Evolutionary conservation across 2,888 invertebrate genomes (phyloP), one percentile per base, ranked within the genome.

Genomic region (Oxystoma pomonae): DNA sequence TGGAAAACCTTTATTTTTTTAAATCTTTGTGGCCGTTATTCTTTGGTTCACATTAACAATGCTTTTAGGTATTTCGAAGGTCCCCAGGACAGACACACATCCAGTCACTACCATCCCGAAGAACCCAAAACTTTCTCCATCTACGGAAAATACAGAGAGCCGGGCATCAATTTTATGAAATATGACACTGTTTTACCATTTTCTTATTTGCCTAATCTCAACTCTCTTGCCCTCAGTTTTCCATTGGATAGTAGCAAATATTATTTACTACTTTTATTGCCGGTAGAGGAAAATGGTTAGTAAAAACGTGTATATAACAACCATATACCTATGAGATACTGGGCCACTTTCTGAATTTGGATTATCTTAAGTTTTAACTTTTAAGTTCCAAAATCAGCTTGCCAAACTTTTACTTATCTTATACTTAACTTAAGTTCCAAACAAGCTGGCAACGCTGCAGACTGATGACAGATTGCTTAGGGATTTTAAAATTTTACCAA

Each of bases 201-300:
- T 77, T 88, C 87, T 49, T 90, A 89, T 75, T 84, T 92, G 22
- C 87, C 89, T 1, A 85, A 87, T 69, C 78, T 93, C 68, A 86
- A 89, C 72, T 87, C 91, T 9, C 83, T 88, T 55, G 90, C 89
- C 1, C 81, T 93, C 59, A 89, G 91, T 67, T 84, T 93, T 73
- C 92, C 93, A 12, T 78, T 94, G 60, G 92, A 94, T 76, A 92
- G 91, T 69, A 86, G 88, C 0, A 86, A 90, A 62, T 93, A 93
- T 76, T 91, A 90, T 74, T 82, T 93, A 53, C 81, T 93, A 60
- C 85, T 93, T 56, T 77, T 93, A 59, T 80, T 92, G 67, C 92
- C 93, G 1, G 82, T 85, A 61, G 84, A 87, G 59, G 79, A 82
- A 49, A 74, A 78, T 56, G 86, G 35, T 35, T 35, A 7, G 35